Percentiles rank a stretch among this genome's conserved stretches.
Conservation (phyloP, 2,797 vertebrate genomes). For the Smutsia temminckii region DNA sequence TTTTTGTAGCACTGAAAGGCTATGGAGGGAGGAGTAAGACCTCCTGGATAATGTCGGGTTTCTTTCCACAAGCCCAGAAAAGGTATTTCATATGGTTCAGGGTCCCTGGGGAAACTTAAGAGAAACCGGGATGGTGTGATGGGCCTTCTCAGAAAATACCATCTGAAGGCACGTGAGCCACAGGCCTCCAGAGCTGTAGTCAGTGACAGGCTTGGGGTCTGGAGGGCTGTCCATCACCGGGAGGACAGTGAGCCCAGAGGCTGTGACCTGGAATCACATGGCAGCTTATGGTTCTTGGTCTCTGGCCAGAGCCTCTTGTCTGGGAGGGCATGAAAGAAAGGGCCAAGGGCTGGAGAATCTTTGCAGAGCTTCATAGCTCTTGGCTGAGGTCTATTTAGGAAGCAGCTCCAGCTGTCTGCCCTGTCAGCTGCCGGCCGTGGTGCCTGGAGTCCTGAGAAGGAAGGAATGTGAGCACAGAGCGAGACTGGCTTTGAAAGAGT, state of each 20-base stretch:
- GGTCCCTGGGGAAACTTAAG: background rate
- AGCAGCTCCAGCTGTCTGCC: background rate
- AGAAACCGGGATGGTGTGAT: background rate
- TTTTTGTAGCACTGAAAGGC: background rate
- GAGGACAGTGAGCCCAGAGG: background rate
- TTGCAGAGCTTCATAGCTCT: background rate
- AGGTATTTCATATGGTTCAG: background rate
- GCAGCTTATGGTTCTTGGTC: background rate
- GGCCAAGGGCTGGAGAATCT: background rate
- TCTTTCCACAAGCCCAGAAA: background rate
- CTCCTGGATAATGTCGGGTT: background rate
- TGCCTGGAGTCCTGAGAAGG: background rate
- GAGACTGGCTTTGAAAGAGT: background rate
- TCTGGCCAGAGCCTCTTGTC: background rate
- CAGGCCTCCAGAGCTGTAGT: background rate
- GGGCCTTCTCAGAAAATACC: background rate
- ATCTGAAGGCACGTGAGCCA: background rate
- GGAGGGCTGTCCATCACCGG: background rate
- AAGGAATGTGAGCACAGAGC: background rate
- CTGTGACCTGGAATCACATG: background rate
- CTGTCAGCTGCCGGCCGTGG: background rate
- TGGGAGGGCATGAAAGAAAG: background rate
- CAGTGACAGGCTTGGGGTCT: background rate
- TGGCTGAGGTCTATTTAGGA: background rate
- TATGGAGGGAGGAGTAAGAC: background rate